Conservation (phyloP, 2,113 vertebrate species). For the Stictonetta naevosa region DNA sequence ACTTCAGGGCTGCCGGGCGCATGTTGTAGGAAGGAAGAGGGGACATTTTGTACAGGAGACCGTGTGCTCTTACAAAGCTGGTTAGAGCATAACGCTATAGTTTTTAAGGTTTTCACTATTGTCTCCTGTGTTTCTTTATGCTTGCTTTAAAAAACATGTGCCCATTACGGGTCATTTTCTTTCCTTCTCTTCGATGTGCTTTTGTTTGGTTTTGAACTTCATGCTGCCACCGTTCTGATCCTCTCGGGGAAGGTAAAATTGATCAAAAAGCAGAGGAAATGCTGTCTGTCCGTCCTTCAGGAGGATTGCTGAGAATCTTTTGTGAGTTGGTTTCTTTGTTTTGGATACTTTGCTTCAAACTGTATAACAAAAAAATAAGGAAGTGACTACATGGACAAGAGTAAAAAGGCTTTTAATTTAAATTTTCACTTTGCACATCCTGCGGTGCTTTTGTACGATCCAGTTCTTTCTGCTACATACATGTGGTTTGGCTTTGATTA, state of each 20-base stretch:
- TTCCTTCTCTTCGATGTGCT: neutral
- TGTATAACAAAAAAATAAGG: neutral
- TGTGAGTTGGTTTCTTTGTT: neutral
- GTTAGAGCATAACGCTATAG: fast-evolving
- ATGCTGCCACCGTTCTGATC: neutral
- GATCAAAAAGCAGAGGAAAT: neutral
- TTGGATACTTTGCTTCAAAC: fast-evolving
- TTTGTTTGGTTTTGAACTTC: neutral
- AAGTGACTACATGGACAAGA: neutral
- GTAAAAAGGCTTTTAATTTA: neutral
- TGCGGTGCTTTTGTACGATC: fast-evolving
- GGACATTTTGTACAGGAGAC: conserved; percentile 23
- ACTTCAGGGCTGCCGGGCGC: neutral
- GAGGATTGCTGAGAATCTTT: neutral
- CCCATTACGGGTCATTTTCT: neutral
- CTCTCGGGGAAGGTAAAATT: neutral
- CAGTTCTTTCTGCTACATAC: neutral
- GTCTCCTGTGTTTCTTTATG: neutral
- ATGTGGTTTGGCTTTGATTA: neutral
- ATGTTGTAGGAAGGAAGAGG: fast-evolving
- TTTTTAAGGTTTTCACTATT: neutral
- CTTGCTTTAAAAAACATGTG: neutral
- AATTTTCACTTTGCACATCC: neutral
- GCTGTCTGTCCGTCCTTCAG: neutral
- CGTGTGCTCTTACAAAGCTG: neutral